Conservation (phyloP, 2,888 invertebrate species). For the Oxystoma pomonae region DNA sequence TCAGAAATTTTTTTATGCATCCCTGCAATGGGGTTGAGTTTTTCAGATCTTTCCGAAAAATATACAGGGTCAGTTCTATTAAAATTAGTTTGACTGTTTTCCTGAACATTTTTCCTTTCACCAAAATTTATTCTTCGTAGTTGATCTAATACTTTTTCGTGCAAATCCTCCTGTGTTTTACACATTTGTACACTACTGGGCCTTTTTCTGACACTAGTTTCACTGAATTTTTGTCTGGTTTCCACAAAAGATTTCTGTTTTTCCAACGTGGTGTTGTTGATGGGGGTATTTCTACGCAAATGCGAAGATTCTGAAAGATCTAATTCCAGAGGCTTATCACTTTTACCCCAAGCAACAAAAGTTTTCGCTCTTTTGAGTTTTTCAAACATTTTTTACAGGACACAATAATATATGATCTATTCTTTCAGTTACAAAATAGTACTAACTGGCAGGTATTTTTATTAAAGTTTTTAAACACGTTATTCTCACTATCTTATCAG, state of each 20-base stretch:
- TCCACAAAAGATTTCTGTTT: constrained; percentile 14
- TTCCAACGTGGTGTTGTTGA: constrained; percentile 21
- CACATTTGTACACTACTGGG: constrained; percentile 10
- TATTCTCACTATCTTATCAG: no score
- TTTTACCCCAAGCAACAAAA: constrained; percentile 34
- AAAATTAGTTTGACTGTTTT: constrained; percentile 9
- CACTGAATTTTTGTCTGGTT: not conserved
- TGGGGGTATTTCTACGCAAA: constrained; percentile 31
- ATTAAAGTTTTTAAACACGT: no score
- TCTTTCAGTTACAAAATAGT: no score
- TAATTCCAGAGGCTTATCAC: constrained; percentile 22
- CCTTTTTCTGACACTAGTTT: not conserved
- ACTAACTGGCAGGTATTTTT: no score
- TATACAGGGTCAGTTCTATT: constrained; percentile 2
- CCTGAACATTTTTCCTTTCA: constrained; percentile 12
- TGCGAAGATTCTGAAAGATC: constrained; percentile 37
- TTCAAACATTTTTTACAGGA: constrained; percentile 4
- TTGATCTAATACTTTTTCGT: constrained; percentile 22
- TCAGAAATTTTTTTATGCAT: not conserved
- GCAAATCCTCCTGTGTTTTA: constrained; percentile 18
- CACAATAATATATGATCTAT: no score
- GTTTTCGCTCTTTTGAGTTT: constrained; percentile 34
- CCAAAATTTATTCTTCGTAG: constrained; percentile 22
- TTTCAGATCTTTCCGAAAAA: constrained; percentile 9
- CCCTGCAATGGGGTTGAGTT: not conserved